phyloP scores from a whole-genome alignment of 1,140 invertebrate species.

The Periplaneta americana region DNA sequence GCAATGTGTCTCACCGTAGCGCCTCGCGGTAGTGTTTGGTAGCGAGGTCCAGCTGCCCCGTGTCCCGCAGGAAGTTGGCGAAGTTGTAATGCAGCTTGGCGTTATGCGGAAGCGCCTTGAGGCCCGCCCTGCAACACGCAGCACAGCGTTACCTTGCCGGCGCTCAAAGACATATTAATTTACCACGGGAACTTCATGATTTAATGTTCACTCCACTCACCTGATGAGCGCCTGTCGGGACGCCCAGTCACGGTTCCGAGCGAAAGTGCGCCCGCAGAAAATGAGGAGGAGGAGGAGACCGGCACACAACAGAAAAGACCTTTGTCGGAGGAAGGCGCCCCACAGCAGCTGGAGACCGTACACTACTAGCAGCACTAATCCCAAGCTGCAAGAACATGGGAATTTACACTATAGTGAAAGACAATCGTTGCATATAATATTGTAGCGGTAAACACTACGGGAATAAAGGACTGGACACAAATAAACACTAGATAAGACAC shows the following conservation, averaged over 20 bases:
- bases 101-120: constrained; percentile 73
- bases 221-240: constrained; percentile 68
- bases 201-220: constrained; percentile 37
- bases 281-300: constrained; percentile 52
- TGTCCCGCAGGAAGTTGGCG: constrained; percentile 78
- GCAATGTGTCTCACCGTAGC: constrained; percentile 57
- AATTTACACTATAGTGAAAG: constrained; percentile 9
- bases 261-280: constrained; percentile 56
- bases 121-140: constrained; percentile 59
- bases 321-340: constrained; percentile 39
- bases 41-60: constrained; percentile 60
- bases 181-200: no score
- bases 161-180: no score
- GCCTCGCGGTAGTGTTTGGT: constrained; percentile 75
- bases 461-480: no score
- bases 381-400: constrained; percentile 49
- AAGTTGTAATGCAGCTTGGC: constrained; percentile 91
- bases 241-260: constrained; percentile 71
- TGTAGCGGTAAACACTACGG: constrained; percentile 14
- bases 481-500: no score
- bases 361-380: constrained; percentile 56
- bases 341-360: constrained; percentile 57
- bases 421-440: constrained; percentile 5
- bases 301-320: constrained; percentile 39
- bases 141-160: no score